A percentile compares a stretch with the other conserved stretches of the same genome.
Conservation (phyloP, 2,113 vertebrate species). For the Oryzias javanicus region DNA sequence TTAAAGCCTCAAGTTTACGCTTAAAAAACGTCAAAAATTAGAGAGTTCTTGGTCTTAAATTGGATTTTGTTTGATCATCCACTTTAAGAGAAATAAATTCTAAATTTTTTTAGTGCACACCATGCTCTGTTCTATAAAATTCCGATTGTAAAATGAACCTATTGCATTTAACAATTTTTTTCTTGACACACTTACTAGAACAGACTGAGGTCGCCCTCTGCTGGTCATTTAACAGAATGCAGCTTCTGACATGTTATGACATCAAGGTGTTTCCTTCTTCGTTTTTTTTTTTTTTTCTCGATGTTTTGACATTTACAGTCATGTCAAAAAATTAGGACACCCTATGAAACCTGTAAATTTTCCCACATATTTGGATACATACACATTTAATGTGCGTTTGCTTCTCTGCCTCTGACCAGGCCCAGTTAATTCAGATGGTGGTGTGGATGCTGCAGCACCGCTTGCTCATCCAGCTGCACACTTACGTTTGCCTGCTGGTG, state of each 20-base stretch:
- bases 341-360: too few species aligned
- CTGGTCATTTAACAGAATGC: not conserved
- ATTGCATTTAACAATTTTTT: too few species aligned
- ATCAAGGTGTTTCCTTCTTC: not conserved
- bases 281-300: not conserved
- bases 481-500: conserved; percentile 92
- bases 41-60: too few species aligned
- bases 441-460: conserved; percentile 96
- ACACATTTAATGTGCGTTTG: not conserved
- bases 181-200: too few species aligned
- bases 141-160: too few species aligned
- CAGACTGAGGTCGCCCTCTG: not conserved
- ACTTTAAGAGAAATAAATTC: too few species aligned
- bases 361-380: too few species aligned
- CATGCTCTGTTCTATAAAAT: too few species aligned
- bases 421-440: conserved; percentile 98
- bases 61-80: too few species aligned
- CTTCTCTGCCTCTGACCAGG: conserved; percentile 71
- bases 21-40: too few species aligned
- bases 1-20: too few species aligned
- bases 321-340: too few species aligned
- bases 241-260: not conserved
- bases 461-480: conserved; percentile 94
- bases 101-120: not conserved
- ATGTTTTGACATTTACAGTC: not conserved